phyloP scores from a whole-genome alignment of 2,888 invertebrate species.

The Spatulosminthurus flaviceps region DNA sequence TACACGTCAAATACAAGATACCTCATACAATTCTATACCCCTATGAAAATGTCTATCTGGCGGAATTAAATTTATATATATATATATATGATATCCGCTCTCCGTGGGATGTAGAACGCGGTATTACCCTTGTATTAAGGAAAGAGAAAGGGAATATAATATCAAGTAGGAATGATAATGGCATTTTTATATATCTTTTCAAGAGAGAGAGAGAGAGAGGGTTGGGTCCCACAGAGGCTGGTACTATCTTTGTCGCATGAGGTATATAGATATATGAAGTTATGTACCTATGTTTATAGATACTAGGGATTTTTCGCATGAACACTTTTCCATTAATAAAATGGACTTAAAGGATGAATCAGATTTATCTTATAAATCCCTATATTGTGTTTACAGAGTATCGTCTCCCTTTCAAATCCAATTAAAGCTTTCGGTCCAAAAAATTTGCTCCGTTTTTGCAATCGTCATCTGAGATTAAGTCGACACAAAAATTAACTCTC shows the following conservation, averaged over 20 bases:
- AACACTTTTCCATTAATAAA: conserved; percentile 64
- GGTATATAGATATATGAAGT: not conserved
- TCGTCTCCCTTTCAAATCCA: conserved; percentile 56
- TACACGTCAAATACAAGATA: too few relatives aligned
- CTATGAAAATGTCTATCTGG: too few relatives aligned
- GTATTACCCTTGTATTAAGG: not conserved
- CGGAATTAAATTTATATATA: not conserved
- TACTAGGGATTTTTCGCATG: conserved; percentile 61
- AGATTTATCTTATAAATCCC: conserved; percentile 59
- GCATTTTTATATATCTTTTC: not conserved
- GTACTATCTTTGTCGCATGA: too few relatives aligned
- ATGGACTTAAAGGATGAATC: conserved; percentile 64
- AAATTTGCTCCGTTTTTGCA: conserved; percentile 44
- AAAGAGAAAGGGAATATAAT: not conserved
- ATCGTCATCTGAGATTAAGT: not conserved
- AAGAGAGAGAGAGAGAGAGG: not conserved
- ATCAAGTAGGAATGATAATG: not conserved
- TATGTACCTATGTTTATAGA: not conserved
- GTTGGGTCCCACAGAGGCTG: not conserved
- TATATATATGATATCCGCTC: not conserved
- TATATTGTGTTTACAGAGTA: conserved; percentile 55
- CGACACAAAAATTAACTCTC: not conserved
- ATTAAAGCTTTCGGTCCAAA: conserved; percentile 57
- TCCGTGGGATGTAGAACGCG: not conserved
- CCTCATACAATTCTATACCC: too few relatives aligned